A percentile compares a stretch with the other conserved stretches of the same genome.
These are phyloP conservation scores for Rhinopomastus cyanomelas DNA, from an alignment of 2,113 vertebrate species.

Conservation along the genomic window DNA sequence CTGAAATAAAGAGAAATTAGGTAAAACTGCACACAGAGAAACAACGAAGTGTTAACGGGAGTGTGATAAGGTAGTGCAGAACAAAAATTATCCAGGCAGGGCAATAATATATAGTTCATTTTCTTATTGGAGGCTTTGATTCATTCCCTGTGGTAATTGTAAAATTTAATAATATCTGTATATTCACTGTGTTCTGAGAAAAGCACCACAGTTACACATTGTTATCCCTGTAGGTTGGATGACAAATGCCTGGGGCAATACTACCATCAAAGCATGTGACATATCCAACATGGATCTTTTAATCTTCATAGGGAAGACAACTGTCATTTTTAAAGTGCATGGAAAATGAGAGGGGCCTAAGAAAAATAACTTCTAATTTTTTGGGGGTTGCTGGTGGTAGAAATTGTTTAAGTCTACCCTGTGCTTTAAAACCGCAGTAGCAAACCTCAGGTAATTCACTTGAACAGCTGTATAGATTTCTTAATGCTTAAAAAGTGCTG, in stretches of 20 bases:
- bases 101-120: constrained; percentile 77
- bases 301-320: constrained; percentile 83
- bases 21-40: constrained; percentile 34
- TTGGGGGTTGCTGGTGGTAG: not conserved
- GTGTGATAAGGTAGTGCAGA: constrained; percentile 71
- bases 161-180: constrained; percentile 82
- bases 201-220: constrained; percentile 82
- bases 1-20: constrained; percentile 45
- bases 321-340: constrained; percentile 82
- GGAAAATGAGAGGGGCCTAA: constrained; percentile 41
- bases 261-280: constrained; percentile 82
- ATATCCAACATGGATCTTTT: constrained; percentile 75
- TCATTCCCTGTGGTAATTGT: constrained; percentile 83
- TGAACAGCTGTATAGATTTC: constrained; percentile 53
- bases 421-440: not conserved
- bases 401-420: not conserved
- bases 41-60: constrained; percentile 54
- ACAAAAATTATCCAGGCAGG: constrained; percentile 79
- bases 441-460: constrained; percentile 1
- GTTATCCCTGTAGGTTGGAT: constrained; percentile 87
- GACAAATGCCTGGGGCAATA: constrained; percentile 83
- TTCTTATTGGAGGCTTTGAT: constrained; percentile 83
- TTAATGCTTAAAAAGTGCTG: constrained; percentile 44
- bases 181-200: constrained; percentile 78
- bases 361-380: constrained; percentile 23